Conservation (phyloP, 2,797 vertebrate species). For the Kryptopterus vitreolus region DNA sequence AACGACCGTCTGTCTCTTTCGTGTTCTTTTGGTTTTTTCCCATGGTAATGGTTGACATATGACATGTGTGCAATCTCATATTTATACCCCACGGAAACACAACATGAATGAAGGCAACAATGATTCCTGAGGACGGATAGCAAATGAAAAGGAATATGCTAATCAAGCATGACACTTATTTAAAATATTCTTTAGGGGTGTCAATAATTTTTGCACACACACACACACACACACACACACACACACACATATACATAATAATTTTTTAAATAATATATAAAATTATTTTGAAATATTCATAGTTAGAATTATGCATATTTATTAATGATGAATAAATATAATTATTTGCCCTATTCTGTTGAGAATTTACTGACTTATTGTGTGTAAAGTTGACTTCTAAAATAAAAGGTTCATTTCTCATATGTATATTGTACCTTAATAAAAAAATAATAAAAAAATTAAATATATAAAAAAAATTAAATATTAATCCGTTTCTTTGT, state of each 20-base stretch:
- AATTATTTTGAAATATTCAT: neutral
- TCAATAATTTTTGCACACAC: neutral
- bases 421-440: neutral
- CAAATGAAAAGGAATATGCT: constrained; percentile 13
- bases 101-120: neutral
- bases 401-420: neutral
- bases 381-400: neutral
- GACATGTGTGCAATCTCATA: neutral
- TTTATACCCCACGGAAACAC: constrained; percentile 2
- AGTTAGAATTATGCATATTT: neutral
- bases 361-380: neutral
- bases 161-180: constrained; percentile 13
- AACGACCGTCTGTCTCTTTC: neutral
- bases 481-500: constrained; percentile 14
- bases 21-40: neutral
- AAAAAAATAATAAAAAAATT: constrained; percentile 10
- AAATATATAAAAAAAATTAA: too few relatives aligned
- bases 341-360: neutral
- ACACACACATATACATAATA: too few relatives aligned
- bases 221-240: too few relatives aligned
- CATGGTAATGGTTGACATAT: neutral
- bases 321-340: neutral
- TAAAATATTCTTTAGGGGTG: neutral
- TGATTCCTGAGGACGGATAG: constrained; percentile 4
- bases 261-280: neutral